phyloP scores from a whole-genome alignment of 2,888 invertebrate species.

The Plutella xylostella region DNA sequence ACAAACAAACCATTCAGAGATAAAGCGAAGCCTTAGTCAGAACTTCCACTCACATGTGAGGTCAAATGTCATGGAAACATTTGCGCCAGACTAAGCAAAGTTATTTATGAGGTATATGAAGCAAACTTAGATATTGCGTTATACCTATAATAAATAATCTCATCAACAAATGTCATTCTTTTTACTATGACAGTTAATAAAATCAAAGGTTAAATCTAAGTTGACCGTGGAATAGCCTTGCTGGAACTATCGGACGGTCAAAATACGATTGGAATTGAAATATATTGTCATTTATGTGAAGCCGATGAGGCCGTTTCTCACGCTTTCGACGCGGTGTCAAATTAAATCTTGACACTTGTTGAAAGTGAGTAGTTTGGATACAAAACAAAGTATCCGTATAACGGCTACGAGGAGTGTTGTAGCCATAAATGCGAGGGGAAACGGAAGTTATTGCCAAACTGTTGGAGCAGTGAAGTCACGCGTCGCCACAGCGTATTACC shows the following conservation, averaged over 20 bases:
- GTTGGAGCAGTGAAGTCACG: neutral
- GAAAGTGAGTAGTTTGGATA: slow-evolving; percentile 20
- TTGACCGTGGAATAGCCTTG: too few relatives aligned
- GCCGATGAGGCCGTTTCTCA: neutral
- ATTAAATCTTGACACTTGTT: slow-evolving; percentile 36
- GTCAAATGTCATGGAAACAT: slow-evolving; percentile 28
- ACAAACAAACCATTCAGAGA: neutral
- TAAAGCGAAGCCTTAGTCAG: neutral
- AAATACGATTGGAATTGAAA: too few relatives aligned
- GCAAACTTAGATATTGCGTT: neutral
- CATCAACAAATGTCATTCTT: too few relatives aligned
- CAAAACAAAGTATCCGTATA: neutral
- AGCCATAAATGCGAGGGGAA: neutral
- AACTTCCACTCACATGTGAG: slow-evolving; percentile 21
- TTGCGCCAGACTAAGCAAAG: slow-evolving; percentile 22
- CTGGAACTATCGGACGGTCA: too few relatives aligned
- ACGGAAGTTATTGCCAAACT: neutral
- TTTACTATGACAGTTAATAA: too few relatives aligned
- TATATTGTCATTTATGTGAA: neutral
- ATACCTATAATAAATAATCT: too few relatives aligned
- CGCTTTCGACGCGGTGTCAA: slow-evolving; percentile 4
- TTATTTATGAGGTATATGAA: slow-evolving; percentile 7
- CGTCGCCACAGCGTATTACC: slow-evolving; percentile 19
- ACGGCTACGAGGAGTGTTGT: neutral
- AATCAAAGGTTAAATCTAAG: too few relatives aligned